Percentiles rank a stretch among this genome's conserved stretches.
phyloP scores from a whole-genome alignment of 2,797 vertebrate species.

The Protonibea diacanthus region DNA sequence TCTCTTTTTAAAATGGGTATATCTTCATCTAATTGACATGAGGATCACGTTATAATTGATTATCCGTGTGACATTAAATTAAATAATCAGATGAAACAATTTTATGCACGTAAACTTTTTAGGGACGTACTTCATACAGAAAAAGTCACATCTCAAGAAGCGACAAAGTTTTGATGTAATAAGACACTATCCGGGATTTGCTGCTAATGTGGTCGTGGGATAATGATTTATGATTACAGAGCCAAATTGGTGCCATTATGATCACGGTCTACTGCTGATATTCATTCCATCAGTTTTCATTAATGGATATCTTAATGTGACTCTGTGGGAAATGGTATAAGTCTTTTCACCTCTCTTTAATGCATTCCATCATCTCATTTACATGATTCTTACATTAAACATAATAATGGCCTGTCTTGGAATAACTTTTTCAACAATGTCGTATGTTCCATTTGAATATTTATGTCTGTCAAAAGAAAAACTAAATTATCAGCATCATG shows the following conservation, averaged over 20 bases:
- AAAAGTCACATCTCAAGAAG: not conserved
- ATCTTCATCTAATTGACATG: constrained; percentile 19
- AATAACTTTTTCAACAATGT: constrained; percentile 3
- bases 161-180: not conserved
- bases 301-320: constrained; percentile 15
- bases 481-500: not conserved
- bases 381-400: not conserved
- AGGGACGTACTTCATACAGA: not conserved
- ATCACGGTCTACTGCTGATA: not conserved
- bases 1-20: not conserved
- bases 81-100: not conserved
- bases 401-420: not conserved
- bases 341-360: not conserved
- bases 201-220: not conserved
- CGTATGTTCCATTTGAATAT: not conserved
- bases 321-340: not conserved
- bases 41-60: not conserved
- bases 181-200: not conserved
- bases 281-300: constrained; percentile 1
- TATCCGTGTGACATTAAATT: not conserved
- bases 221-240: not conserved
- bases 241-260: not conserved
- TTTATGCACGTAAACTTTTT: not conserved
- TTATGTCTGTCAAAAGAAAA: constrained; percentile 3
- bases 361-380: constrained; percentile 11